Conservation (phyloP, 1,140 invertebrate genomes). For the Megalonaias nervosa region DNA sequence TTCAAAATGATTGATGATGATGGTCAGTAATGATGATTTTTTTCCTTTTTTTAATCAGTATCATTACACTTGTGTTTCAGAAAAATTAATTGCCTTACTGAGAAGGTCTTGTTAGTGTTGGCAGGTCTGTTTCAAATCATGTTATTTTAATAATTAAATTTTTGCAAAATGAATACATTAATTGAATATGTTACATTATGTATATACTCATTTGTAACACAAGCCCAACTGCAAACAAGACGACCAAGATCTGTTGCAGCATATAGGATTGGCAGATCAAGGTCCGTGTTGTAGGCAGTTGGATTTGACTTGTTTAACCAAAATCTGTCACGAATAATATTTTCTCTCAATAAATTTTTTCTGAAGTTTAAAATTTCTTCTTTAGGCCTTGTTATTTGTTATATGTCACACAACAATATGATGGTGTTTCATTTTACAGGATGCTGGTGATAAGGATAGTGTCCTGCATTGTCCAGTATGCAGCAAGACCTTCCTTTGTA, state of each 20-base stretch:
- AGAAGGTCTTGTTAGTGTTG: no score
- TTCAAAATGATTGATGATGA: no score
- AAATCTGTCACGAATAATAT: conserved; percentile 4
- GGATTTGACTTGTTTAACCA: neutral
- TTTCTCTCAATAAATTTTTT: neutral
- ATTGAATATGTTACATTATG: no score
- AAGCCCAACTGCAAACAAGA: neutral
- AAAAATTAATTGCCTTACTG: no score
- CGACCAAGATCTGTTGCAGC: neutral
- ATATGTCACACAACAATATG: neutral
- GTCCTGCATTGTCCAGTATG: conserved; percentile 71
- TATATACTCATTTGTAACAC: no score
- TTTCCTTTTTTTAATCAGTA: no score
- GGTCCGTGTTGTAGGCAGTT: no score
- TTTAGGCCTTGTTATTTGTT: neutral
- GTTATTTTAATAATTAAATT: no score
- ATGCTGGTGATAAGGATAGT: conserved; percentile 51
- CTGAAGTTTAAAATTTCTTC: neutral
- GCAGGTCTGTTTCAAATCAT: no score
- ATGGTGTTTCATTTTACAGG: neutral
- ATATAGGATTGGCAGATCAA: neutral
- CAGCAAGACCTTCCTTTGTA: conserved; percentile 76
- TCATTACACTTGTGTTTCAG: no score
- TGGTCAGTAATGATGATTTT: no score
- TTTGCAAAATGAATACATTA: no score